These are phyloP conservation scores for Poecilia picta DNA, from an alignment of 2,797 vertebrate species.

Conservation along the genomic window DNA sequence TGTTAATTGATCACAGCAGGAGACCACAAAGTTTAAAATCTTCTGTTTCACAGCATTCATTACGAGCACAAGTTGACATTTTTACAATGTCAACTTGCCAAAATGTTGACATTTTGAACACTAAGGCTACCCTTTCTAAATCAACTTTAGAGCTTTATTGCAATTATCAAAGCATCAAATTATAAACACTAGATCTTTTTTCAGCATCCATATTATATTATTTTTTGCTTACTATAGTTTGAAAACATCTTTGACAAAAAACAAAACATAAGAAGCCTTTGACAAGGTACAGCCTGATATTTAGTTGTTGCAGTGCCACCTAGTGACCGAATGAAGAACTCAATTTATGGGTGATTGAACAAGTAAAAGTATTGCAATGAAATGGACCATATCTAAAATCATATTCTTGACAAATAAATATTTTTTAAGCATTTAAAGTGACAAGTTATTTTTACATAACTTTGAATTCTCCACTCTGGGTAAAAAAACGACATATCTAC, in stretches of 20 bases:
- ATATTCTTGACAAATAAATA: not conserved
- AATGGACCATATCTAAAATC: not conserved
- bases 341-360: not conserved
- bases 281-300: not conserved
- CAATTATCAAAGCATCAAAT: not conserved
- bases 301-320: conserved; percentile 11
- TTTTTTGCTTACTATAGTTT: not conserved
- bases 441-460: not conserved
- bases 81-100: too few species aligned
- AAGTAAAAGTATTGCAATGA: not conserved
- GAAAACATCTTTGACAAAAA: not conserved
- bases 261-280: not conserved
- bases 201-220: not conserved
- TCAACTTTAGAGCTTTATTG: not conserved
- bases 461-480: not conserved
- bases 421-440: not conserved
- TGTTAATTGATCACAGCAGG: not conserved
- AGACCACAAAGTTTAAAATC: not conserved
- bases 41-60: not conserved
- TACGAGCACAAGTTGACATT: too few species aligned
- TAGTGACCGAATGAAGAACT: conserved; percentile 7
- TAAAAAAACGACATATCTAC: conserved; percentile 20
- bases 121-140: not conserved
- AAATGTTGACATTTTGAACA: not conserved
- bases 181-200: not conserved